Evolutionary conservation across 2,797 vertebrate species (phyloP), one percentile per base, ranked within the genome.

Genomic region (Xiphophorus birchmanni): DNA sequence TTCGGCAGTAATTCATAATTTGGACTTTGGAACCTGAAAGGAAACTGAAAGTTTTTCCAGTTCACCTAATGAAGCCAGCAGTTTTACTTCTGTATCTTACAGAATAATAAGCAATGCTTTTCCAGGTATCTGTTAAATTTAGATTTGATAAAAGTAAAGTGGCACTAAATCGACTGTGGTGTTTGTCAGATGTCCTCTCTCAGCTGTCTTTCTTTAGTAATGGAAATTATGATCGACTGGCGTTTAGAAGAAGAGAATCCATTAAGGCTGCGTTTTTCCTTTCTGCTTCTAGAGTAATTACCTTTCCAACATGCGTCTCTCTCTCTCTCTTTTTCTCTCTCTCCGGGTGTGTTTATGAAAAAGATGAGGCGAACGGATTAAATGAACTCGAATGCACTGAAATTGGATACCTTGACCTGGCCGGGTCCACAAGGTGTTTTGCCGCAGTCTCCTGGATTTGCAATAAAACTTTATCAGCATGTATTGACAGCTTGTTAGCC

Each of bases 241-340:
- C 73, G 69, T 85, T 80, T 75, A 77, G 79, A 89, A 82, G 80
- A 88, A 77, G 69, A 86, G 80, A 88, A 83, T 86, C 84, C 80
- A 89, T 91, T 90, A 89, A 80, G 63, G 44, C 44, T 83, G 75
- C 26, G 63, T 87, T 85, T 83, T 86, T 92, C 82, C 67, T 84
- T 88, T 86, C 75, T 84, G 63, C 85, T 82, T 58, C 32, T 73
- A 45, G 78, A 91, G 85, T 90, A 91, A 94, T 93, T 91, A 88
- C 84, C 84, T 87, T 84, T 82, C 74, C 80, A 84, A 47, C 65
- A 82, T 84, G 12, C 72, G 12, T 74, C 77, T 84, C 67, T 58
- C 18, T 23, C 21, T 75, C 81, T 87, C 52, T 48, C 78, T 82
- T 17, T 52, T 5, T 45, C 45, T 15, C 45, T 4, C 15, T 75